Evolutionary conservation across 2,797 vertebrate species (phyloP).

Genomic region (Helostoma temminkii): DNA sequence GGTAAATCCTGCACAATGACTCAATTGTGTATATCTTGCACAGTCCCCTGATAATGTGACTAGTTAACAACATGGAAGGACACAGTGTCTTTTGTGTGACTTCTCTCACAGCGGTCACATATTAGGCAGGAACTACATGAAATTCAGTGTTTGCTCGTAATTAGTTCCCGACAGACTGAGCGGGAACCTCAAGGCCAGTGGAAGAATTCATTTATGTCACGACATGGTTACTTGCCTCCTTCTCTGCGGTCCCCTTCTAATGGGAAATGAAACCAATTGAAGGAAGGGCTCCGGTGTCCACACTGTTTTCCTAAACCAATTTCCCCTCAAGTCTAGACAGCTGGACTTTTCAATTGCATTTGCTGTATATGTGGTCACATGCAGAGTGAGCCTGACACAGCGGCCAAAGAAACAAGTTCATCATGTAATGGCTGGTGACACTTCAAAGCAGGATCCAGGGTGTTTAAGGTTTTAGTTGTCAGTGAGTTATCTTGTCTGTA

Average conservation of each 20-base stretch:
- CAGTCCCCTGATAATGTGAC: constrained; percentile 37
- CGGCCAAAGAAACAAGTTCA: constrained; percentile 45
- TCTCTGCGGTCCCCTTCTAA: constrained; percentile 37
- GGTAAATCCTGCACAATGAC: constrained; percentile 24
- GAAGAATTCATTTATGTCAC: constrained; percentile 54
- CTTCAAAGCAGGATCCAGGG: constrained; percentile 35
- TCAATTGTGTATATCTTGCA: constrained; percentile 35
- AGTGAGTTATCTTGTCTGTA: constrained; percentile 37
- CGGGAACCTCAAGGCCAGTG: constrained; percentile 30
- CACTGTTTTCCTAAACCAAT: constrained; percentile 61
- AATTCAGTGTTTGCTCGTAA: constrained; percentile 45
- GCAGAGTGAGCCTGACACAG: constrained; percentile 19
- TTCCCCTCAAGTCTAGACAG: constrained; percentile 66
- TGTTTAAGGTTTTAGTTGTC: constrained; percentile 34
- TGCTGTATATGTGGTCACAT: constrained; percentile 49
- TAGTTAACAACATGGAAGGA: constrained; percentile 37
- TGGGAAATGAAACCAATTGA: constrained; percentile 54
- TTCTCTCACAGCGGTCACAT: constrained; percentile 3
- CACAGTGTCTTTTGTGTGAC: constrained; percentile 30
- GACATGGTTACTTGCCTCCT: constrained; percentile 25
- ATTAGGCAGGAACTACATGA: constrained; percentile 8
- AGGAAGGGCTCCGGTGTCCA: constrained; percentile 43
- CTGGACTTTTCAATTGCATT: constrained; percentile 53
- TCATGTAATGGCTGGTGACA: constrained; percentile 50
- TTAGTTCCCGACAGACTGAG: constrained; percentile 53